Conservation (phyloP, 2,113 vertebrate species). For the Sander lucioperca region DNA sequence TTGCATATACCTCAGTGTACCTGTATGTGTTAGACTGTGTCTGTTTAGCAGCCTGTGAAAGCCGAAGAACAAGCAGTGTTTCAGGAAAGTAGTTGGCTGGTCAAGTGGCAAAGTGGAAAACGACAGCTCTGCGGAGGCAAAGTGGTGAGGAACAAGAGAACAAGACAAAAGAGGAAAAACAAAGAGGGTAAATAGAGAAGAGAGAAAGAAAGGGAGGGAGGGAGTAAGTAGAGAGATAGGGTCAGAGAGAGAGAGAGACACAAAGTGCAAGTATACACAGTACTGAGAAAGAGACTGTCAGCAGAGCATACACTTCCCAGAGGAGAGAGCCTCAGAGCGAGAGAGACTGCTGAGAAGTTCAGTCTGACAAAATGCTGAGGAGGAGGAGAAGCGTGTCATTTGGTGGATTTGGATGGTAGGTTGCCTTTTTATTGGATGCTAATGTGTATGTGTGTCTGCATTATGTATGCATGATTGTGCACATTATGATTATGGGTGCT, state of each 20-base stretch:
- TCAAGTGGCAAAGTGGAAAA: conserved; percentile 50
- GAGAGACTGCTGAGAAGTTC: conserved; percentile 52
- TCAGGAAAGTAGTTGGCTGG: conserved; percentile 49
- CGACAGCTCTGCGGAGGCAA: conserved; percentile 28
- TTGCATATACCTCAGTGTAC: conserved; percentile 33
- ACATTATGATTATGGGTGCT: background rate
- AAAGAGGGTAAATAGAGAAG: conserved; percentile 23
- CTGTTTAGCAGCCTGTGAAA: conserved; percentile 49
- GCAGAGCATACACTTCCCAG: conserved; percentile 49
- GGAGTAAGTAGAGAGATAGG: conserved; percentile 1
- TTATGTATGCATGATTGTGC: background rate
- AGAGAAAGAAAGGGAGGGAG: conserved; percentile 12
- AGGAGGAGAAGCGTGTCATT: conserved; percentile 96
- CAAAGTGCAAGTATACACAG: conserved; percentile 56
- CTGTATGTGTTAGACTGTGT: conserved; percentile 52
- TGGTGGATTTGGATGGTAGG: conserved; percentile 95
- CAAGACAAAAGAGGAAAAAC: background rate
- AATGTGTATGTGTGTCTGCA: conserved; percentile 1
- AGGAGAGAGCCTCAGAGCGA: conserved; percentile 48
- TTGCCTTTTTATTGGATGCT: conserved; percentile 53
- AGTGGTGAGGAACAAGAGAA: conserved; percentile 20
- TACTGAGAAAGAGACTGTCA: conserved; percentile 45
- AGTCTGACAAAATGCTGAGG: conserved; percentile 86
- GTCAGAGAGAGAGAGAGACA: conserved; percentile 20
- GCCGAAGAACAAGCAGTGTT: conserved; percentile 40